Conservation (phyloP, 2,797 vertebrate species). For the Syngnathus acus region DNA sequence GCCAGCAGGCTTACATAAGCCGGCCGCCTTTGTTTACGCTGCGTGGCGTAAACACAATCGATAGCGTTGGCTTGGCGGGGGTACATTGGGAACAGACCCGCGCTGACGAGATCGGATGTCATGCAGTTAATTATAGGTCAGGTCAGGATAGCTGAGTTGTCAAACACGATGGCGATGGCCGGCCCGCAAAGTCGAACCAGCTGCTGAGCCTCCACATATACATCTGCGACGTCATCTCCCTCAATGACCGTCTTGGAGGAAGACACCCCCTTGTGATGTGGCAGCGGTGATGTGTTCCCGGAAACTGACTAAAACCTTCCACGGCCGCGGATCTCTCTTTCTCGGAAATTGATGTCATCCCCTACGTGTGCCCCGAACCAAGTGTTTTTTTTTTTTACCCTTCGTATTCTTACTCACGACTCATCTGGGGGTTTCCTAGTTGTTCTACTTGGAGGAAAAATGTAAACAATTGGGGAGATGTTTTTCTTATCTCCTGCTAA, state of each 20-base stretch:
- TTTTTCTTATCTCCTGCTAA: slow-evolving; percentile 34
- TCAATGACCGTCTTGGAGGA: slow-evolving; percentile 20
- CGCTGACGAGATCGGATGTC: slow-evolving; percentile 42
- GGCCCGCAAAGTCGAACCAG: slow-evolving; percentile 23
- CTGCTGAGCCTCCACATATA: slow-evolving; percentile 22
- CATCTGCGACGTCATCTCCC: not conserved
- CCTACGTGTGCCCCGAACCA: slow-evolving; percentile 22
- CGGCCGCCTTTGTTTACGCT: slow-evolving; percentile 32
- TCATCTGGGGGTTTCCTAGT: slow-evolving; percentile 15
- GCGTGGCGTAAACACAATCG: slow-evolving; percentile 32
- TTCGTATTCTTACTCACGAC: slow-evolving; percentile 34
- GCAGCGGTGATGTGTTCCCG: slow-evolving; percentile 41
- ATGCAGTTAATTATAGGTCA: slow-evolving; percentile 43
- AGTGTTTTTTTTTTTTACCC: slow-evolving; percentile 54
- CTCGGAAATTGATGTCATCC: slow-evolving; percentile 45
- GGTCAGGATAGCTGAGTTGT: slow-evolving; percentile 26
- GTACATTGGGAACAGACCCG: slow-evolving; percentile 17
- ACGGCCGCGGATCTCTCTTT: slow-evolving; percentile 48
- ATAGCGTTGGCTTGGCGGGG: slow-evolving; percentile 36
- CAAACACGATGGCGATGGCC: slow-evolving; percentile 20
- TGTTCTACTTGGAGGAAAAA: slow-evolving; percentile 21
- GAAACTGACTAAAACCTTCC: slow-evolving; percentile 24
- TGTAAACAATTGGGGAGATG: slow-evolving; percentile 30
- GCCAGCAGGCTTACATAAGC: slow-evolving; percentile 26
- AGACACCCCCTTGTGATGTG: slow-evolving; percentile 50